A percentile compares a stretch with the other conserved stretches of the same genome.
These are phyloP conservation scores for Crocallis elinguaria DNA, from an alignment of 2,888 invertebrate species.

Conservation along the genomic window DNA sequence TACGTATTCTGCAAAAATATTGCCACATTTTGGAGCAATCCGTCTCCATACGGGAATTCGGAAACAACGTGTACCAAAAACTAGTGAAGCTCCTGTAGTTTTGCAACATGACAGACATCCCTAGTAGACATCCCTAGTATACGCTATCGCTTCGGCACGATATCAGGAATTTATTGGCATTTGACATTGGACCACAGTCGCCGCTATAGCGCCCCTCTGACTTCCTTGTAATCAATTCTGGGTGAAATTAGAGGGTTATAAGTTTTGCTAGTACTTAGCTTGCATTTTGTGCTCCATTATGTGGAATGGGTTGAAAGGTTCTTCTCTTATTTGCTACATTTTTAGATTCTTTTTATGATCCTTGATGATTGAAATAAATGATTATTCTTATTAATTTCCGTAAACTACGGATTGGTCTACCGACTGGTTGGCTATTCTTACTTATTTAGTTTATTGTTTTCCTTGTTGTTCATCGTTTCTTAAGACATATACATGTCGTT, in stretches of 20 bases:
- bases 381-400: too few species aligned
- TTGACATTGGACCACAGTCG: slow-evolving; percentile 46
- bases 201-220: slow-evolving; percentile 36
- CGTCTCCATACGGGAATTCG: background rate
- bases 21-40: too few species aligned
- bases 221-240: slow-evolving; percentile 44
- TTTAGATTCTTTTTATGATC: too few species aligned
- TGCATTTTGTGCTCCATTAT: slow-evolving; percentile 10
- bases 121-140: slow-evolving; percentile 15
- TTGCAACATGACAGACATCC: slow-evolving; percentile 3
- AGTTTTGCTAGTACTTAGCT: slow-evolving; percentile 18
- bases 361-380: too few species aligned
- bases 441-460: too few species aligned
- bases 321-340: too few species aligned
- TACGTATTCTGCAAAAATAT: too few species aligned
- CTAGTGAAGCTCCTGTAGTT: background rate
- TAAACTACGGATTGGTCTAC: too few species aligned
- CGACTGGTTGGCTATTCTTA: too few species aligned
- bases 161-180: slow-evolving; percentile 45
- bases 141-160: slow-evolving; percentile 4
- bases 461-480: too few species aligned
- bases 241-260: slow-evolving; percentile 36
- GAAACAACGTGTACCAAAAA: background rate
- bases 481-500: too few species aligned
- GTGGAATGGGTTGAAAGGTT: background rate